phyloP scores from a whole-genome alignment of 2,888 invertebrate genomes.

The Melanostoma mellinum region DNA sequence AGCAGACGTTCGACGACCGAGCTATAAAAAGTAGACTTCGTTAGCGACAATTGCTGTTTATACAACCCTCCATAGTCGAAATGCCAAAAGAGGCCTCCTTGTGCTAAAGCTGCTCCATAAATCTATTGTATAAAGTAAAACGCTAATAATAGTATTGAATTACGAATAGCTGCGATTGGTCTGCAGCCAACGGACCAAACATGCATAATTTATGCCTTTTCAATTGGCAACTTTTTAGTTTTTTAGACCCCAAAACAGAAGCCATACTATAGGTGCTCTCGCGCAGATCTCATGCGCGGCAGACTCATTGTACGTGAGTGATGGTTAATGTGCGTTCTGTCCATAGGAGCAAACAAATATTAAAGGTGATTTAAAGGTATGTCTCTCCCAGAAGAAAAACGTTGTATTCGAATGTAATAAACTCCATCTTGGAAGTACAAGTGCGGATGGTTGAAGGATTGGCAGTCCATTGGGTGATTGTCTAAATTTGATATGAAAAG shows the following conservation, averaged over 20 bases:
- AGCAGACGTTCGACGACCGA: slow-evolving; percentile 11
- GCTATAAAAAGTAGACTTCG: not conserved
- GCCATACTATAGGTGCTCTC: slow-evolving; percentile 5
- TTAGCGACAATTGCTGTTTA: not conserved
- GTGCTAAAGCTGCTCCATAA: slow-evolving; percentile 22
- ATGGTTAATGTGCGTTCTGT: slow-evolving; percentile 66
- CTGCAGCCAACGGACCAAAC: slow-evolving; percentile 46
- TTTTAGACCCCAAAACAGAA: slow-evolving; percentile 32
- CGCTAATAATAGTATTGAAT: slow-evolving; percentile 47
- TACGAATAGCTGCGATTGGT: slow-evolving; percentile 37
- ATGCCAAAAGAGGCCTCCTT: not conserved
- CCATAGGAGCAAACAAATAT: slow-evolving; percentile 50
- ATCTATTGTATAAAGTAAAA: slow-evolving; percentile 21
- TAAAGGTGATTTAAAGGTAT: slow-evolving; percentile 67
- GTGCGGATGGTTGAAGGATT: slow-evolving; percentile 41
- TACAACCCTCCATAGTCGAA: not conserved
- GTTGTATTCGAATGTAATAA: slow-evolving; percentile 48
- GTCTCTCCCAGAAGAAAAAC: slow-evolving; percentile 12
- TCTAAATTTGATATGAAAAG: slow-evolving; percentile 66
- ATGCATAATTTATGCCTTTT: slow-evolving; percentile 49
- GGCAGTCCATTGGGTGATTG: slow-evolving; percentile 37
- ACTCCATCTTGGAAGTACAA: slow-evolving; percentile 8
- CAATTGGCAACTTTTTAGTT: slow-evolving; percentile 32
- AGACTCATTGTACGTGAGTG: slow-evolving; percentile 52
- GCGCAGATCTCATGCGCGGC: not conserved